Evolutionary conservation across 2,797 vertebrate species (phyloP).

Genomic region (Hybognathus amarus): DNA sequence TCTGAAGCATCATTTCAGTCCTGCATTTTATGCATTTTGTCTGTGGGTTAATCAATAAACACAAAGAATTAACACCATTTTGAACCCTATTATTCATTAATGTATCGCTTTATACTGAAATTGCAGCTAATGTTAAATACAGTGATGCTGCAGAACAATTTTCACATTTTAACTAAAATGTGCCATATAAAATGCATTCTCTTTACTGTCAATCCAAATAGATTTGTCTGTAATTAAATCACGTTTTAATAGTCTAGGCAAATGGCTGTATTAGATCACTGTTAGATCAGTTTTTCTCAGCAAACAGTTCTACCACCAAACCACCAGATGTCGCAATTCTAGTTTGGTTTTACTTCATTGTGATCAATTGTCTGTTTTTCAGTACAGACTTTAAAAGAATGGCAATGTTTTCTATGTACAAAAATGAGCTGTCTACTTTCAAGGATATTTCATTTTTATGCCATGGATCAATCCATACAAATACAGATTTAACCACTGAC

Average conservation of each 20-base stretch:
- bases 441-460: background rate
- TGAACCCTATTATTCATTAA: background rate
- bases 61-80: background rate
- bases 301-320: background rate
- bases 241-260: background rate
- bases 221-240: background rate
- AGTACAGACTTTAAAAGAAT: background rate
- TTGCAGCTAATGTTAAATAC: background rate
- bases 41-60: constrained; percentile 12
- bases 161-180: background rate
- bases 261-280: background rate
- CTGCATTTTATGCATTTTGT: constrained; percentile 1
- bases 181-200: background rate
- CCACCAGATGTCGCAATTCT: constrained; percentile 15
- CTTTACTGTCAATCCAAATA: background rate
- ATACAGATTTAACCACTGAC: background rate
- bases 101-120: no score
- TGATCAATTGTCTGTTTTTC: background rate
- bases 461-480: background rate
- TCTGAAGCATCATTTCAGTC: constrained; percentile 12
- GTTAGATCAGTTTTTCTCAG: background rate
- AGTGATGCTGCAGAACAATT: background rate
- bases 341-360: background rate
- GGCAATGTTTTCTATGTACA: background rate
- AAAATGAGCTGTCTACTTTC: background rate